These are phyloP conservation scores for Lophochroa leadbeateri DNA, from an alignment of 2,113 vertebrate species.

Conservation along the genomic window DNA sequence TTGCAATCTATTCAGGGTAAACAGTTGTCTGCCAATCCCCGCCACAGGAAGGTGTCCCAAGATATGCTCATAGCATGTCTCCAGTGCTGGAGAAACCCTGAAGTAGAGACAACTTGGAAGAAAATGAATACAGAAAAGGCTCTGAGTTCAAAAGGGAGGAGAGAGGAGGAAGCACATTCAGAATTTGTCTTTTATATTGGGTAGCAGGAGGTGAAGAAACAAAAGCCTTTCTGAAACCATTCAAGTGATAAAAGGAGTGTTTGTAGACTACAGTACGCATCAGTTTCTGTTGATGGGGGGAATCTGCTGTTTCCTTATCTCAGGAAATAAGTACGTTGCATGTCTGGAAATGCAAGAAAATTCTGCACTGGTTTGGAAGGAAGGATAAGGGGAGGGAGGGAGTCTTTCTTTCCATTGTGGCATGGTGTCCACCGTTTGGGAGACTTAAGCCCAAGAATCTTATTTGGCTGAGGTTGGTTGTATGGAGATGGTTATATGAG, in stretches of 20 bases:
- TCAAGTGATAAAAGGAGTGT: neutral
- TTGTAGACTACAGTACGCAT: neutral
- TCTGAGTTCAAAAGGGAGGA: neutral
- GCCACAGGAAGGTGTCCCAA: neutral
- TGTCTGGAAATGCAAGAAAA: neutral
- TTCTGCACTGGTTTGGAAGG: neutral
- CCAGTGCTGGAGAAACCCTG: neutral
- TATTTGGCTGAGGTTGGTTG: neutral
- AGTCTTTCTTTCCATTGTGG: neutral
- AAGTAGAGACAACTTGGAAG: neutral
- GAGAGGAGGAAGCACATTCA: neutral
- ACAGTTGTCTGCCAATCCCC: constrained; percentile 46
- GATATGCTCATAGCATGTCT: neutral
- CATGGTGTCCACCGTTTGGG: neutral
- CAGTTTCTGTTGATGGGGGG: neutral
- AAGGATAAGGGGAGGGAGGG: neutral
- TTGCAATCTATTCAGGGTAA: constrained; percentile 54
- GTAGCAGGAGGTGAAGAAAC: neutral
- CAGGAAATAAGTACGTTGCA: neutral
- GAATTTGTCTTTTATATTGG: neutral
- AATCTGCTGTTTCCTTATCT: neutral
- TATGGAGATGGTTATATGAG: neutral
- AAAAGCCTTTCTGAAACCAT: neutral
- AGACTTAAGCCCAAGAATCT: neutral
- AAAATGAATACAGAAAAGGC: neutral